These are phyloP conservation scores for Candoia aspera DNA, from an alignment of 2,113 vertebrate species.

Conservation along the genomic window DNA sequence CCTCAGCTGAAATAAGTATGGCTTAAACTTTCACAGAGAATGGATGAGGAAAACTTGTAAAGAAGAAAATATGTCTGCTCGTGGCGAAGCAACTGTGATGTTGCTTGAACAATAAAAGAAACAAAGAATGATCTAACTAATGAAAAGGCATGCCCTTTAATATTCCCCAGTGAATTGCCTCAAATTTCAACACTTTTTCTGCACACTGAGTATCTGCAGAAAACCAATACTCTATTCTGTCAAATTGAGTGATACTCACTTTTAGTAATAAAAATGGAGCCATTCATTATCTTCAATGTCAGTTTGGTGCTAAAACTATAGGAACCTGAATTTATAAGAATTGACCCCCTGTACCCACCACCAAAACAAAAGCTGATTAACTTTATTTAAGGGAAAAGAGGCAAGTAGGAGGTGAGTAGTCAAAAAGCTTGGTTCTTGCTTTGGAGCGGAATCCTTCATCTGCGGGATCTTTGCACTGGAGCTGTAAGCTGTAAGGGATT, in stretches of 20 bases:
- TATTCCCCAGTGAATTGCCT: slow-evolving; percentile 25
- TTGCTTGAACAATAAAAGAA: slow-evolving; percentile 48
- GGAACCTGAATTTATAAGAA: neutral
- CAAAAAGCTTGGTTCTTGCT: slow-evolving; percentile 4
- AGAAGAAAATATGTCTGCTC: neutral
- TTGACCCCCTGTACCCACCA: neutral
- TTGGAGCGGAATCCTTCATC: neutral
- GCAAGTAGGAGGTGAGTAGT: neutral
- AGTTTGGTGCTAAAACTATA: slow-evolving; percentile 40
- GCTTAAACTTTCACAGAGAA: neutral
- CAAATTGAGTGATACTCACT: slow-evolving; percentile 61
- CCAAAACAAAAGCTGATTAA: slow-evolving; percentile 17
- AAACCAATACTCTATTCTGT: slow-evolving; percentile 49
- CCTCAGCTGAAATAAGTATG: neutral
- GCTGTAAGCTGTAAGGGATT: neutral
- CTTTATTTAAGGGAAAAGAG: neutral
- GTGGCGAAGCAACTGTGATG: slow-evolving; percentile 19
- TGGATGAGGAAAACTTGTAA: neutral
- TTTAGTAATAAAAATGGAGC: slow-evolving; percentile 55
- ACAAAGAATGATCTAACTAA: slow-evolving; percentile 42
- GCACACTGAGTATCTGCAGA: slow-evolving; percentile 15
- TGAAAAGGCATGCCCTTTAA: slow-evolving; percentile 24
- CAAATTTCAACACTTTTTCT: slow-evolving; percentile 4
- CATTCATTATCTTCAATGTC: slow-evolving; percentile 56
- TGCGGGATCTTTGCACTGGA: neutral